Evolutionary conservation across 2,113 vertebrate genomes (phyloP).

Genomic region (Mesocricetus auratus): DNA sequence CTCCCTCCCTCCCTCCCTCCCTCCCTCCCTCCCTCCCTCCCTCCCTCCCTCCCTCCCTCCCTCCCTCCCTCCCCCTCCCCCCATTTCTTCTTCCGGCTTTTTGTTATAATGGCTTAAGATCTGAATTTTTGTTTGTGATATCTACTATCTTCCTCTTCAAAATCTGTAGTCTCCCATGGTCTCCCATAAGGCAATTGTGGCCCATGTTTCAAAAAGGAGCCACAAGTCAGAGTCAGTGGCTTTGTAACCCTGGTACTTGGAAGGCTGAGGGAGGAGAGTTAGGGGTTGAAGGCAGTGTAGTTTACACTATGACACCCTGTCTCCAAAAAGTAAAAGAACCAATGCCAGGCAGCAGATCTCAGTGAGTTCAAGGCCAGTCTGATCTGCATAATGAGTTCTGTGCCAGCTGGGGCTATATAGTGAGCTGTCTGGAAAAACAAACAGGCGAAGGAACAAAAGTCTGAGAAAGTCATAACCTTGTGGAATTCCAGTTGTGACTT

Average conservation of each 20-base stretch:
- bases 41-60: fast-evolving
- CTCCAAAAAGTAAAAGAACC: neutral
- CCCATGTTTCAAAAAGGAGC: conserved; percentile 7
- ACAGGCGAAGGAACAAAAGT: neutral
- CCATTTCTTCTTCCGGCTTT: neutral
- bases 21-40: too few relatives aligned
- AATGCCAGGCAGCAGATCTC: neutral
- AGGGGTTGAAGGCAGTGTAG: neutral
- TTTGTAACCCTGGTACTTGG: neutral
- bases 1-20: too few relatives aligned
- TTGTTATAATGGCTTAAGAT: neutral
- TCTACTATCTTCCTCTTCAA: neutral
- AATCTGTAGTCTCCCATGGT: neutral
- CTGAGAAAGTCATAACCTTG: neutral
- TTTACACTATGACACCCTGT: neutral
- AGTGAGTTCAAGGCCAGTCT: neutral
- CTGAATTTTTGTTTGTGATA: neutral
- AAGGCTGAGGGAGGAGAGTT: neutral
- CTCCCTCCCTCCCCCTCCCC: fast-evolving
- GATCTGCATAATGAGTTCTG: neutral
- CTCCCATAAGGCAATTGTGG: neutral
- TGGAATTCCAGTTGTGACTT: neutral
- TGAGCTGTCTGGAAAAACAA: neutral
- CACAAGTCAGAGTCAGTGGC: neutral
- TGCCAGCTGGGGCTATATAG: neutral